phyloP scores from a whole-genome alignment of 1,140 invertebrate species.

The Pogonomyrmex barbatus region DNA sequence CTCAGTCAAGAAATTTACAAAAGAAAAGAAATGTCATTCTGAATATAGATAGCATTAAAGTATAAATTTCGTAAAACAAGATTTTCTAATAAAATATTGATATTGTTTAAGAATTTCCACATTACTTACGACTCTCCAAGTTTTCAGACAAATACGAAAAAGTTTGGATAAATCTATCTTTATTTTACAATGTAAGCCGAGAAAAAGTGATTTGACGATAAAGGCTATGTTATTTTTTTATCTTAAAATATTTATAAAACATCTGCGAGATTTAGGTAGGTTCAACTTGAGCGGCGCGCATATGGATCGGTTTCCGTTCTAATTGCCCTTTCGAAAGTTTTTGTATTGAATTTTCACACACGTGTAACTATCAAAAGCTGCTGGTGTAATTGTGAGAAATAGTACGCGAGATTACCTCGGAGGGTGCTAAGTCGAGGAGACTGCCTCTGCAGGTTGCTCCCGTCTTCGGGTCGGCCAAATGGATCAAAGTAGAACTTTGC shows the following conservation, averaged over 20 bases:
- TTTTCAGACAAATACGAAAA: neutral
- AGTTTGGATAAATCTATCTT: neutral
- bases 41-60: neutral
- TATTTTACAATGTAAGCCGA: neutral
- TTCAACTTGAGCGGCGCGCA: slow-evolving; percentile 1
- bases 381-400: slow-evolving; percentile 42
- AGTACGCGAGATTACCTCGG: slow-evolving; percentile 50
- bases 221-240: slow-evolving; percentile 25
- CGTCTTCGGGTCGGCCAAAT: slow-evolving; percentile 53
- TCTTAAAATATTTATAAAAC: neutral
- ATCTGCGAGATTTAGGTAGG: slow-evolving; percentile 26
- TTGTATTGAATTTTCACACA: slow-evolving; percentile 67
- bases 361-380: slow-evolving; percentile 58
- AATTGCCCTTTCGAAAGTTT: slow-evolving; percentile 72
- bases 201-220: slow-evolving; percentile 13
- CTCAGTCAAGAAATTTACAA: neutral
- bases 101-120: too few species aligned
- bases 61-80: neutral
- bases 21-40: neutral
- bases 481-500: slow-evolving; percentile 56
- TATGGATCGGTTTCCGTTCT: slow-evolving; percentile 61
- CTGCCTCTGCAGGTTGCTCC: slow-evolving; percentile 23
- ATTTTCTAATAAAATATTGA: neutral
- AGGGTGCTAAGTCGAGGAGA: slow-evolving; percentile 58
- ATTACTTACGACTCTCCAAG: neutral